These are phyloP conservation scores for Boleophthalmus pectinirostris DNA, from an alignment of 2,113 vertebrate species.

Conservation along the genomic window DNA sequence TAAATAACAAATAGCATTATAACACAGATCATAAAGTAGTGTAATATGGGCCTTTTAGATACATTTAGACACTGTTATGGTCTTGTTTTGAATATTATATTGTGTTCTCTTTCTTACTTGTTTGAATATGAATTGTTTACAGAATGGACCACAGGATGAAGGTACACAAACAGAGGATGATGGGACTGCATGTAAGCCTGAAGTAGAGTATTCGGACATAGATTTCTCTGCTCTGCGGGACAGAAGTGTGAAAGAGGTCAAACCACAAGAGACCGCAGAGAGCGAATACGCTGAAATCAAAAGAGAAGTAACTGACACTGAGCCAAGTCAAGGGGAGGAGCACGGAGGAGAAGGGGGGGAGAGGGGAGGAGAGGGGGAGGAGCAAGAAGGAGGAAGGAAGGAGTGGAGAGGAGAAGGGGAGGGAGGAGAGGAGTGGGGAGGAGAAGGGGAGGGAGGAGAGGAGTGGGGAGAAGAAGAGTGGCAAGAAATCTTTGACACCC, in stretches of 20 bases:
- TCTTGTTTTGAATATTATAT: background rate
- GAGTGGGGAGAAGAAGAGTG: slow-evolving; percentile 10
- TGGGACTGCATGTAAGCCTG: slow-evolving; percentile 3
- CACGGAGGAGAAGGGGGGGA: background rate
- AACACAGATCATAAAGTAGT: no score
- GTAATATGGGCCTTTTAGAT: no score
- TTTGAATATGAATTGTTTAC: background rate
- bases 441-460: background rate
- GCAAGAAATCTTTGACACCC: background rate
- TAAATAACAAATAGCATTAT: no score
- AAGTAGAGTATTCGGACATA: slow-evolving; percentile 61
- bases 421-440: background rate
- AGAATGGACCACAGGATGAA: background rate
- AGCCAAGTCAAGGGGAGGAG: background rate
- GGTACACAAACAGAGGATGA: slow-evolving; percentile 16
- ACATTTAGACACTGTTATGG: no score
- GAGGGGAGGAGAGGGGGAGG: background rate
- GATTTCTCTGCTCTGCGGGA: slow-evolving; percentile 48
- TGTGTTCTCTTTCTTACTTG: background rate
- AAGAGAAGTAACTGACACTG: background rate
- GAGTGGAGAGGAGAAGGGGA: slow-evolving; percentile 5
- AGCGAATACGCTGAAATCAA: slow-evolving; percentile 73
- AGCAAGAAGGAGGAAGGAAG: slow-evolving; percentile 13
- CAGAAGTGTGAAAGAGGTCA: background rate
- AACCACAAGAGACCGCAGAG: slow-evolving; percentile 3